Evolutionary conservation across 2,113 vertebrate species (phyloP).

Genomic region (Sprattus sprattus): DNA sequence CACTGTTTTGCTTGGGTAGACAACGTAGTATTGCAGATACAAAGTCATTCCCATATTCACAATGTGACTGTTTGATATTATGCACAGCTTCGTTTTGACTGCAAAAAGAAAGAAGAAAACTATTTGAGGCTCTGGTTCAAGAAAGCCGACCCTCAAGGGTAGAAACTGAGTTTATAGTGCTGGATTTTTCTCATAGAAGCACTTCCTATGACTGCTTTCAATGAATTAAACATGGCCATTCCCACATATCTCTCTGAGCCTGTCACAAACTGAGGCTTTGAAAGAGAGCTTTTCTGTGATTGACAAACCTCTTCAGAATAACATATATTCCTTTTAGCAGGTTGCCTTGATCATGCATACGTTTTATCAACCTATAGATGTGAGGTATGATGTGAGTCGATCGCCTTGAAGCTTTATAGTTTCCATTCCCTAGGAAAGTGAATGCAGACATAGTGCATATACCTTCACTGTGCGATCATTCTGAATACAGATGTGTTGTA

Average conservation of each 20-base stretch:
- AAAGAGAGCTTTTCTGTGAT: neutral
- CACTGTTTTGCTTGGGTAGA: neutral
- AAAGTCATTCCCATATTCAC: neutral
- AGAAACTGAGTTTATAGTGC: neutral
- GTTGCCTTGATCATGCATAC: neutral
- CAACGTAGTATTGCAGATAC: neutral
- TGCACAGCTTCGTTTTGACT: neutral
- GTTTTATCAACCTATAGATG: neutral
- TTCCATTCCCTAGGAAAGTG: neutral
- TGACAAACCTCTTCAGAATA: neutral
- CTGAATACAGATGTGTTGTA: neutral
- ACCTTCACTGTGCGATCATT: neutral
- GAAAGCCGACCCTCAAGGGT: neutral
- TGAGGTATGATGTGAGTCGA: neutral
- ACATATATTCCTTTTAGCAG: too few relatives aligned
- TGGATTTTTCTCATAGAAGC: neutral
- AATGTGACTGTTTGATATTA: neutral
- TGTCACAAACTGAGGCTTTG: neutral
- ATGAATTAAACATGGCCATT: neutral
- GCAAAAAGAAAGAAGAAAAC: neutral
- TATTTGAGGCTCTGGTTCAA: neutral
- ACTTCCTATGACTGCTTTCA: neutral
- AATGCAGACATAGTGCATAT: neutral
- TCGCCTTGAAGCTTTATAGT: neutral
- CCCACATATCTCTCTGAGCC: neutral